These are phyloP conservation scores for Phaedon cochleariae DNA, from an alignment of 2,888 invertebrate genomes.

Conservation along the genomic window DNA sequence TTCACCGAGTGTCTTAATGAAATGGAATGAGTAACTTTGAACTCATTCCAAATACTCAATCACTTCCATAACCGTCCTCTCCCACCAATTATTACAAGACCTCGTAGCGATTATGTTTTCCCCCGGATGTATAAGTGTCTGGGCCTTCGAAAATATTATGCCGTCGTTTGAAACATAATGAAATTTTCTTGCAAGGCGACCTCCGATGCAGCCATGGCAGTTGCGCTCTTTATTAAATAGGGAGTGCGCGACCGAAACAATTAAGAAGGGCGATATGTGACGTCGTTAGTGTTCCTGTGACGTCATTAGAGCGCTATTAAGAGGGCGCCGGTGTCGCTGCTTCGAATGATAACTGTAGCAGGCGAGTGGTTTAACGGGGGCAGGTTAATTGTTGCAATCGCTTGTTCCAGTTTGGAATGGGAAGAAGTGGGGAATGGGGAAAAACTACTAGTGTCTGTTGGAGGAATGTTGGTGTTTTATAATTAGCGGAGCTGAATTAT, in stretches of 20 bases:
- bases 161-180: neutral
- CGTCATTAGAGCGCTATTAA: slow-evolving; percentile 38
- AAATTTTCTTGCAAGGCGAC: neutral
- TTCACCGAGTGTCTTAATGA: too few species aligned
- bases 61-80: neutral
- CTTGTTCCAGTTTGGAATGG: neutral
- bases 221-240: slow-evolving; percentile 49
- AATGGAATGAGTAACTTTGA: too few species aligned
- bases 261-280: slow-evolving; percentile 51
- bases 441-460: neutral
- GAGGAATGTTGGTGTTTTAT: too few species aligned
- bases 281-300: slow-evolving; percentile 46
- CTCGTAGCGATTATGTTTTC: neutral
- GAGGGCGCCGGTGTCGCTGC: slow-evolving; percentile 38
- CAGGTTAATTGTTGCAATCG: neutral
- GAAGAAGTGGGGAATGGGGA: neutral
- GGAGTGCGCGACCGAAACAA: slow-evolving; percentile 38
- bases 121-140: neutral
- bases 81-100: neutral
- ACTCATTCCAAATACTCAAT: neutral
- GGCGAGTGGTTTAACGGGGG: neutral
- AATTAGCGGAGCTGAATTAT: too few species aligned
- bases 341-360: slow-evolving; percentile 44
- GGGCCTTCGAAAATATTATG: neutral
- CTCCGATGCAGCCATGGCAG: slow-evolving; percentile 19